Percentiles rank a stretch among this genome's conserved stretches.
These are phyloP conservation scores for Arothron firmamentum DNA, from an alignment of 2,113 vertebrate genomes.

Conservation along the genomic window DNA sequence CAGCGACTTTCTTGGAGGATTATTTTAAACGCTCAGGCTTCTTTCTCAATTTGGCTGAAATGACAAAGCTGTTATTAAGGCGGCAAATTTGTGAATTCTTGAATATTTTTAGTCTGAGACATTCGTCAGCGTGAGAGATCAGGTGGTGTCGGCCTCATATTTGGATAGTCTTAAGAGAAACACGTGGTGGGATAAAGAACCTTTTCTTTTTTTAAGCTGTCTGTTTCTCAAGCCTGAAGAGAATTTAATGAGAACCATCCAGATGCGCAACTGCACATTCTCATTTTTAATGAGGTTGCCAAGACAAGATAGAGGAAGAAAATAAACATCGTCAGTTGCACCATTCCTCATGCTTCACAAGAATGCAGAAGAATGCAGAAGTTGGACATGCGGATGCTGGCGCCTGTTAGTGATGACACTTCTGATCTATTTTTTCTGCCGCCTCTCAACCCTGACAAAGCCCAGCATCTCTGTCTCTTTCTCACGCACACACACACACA, in stretches of 20 bases:
- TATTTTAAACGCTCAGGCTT: slow-evolving; percentile 33
- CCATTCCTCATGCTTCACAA: slow-evolving; percentile 51
- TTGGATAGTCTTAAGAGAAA: not conserved
- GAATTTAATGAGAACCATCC: slow-evolving; percentile 42
- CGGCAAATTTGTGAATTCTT: slow-evolving; percentile 25
- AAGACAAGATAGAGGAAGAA: slow-evolving; percentile 70
- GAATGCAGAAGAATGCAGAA: slow-evolving; percentile 68
- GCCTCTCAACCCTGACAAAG: slow-evolving; percentile 59
- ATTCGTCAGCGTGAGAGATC: slow-evolving; percentile 3
- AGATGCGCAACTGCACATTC: slow-evolving; percentile 56
- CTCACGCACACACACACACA: slow-evolving; percentile 21
- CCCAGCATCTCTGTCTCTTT: slow-evolving; percentile 48
- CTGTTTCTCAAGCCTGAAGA: slow-evolving; percentile 52
- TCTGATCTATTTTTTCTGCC: slow-evolving; percentile 66
- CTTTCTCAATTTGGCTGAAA: slow-evolving; percentile 38
- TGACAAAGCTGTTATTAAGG: slow-evolving; percentile 34
- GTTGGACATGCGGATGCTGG: slow-evolving; percentile 43
- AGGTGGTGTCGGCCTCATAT: slow-evolving; percentile 4
- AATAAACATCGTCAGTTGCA: slow-evolving; percentile 63
- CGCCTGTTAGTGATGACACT: slow-evolving; percentile 59
- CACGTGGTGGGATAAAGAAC: slow-evolving; percentile 11
- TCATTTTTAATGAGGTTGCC: slow-evolving; percentile 60
- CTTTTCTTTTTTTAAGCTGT: slow-evolving; percentile 49
- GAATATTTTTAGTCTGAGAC: slow-evolving; percentile 25
- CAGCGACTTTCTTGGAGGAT: slow-evolving; percentile 41